Conservation (phyloP, 1,140 invertebrate genomes). For the Argopecten irradians region DNA sequence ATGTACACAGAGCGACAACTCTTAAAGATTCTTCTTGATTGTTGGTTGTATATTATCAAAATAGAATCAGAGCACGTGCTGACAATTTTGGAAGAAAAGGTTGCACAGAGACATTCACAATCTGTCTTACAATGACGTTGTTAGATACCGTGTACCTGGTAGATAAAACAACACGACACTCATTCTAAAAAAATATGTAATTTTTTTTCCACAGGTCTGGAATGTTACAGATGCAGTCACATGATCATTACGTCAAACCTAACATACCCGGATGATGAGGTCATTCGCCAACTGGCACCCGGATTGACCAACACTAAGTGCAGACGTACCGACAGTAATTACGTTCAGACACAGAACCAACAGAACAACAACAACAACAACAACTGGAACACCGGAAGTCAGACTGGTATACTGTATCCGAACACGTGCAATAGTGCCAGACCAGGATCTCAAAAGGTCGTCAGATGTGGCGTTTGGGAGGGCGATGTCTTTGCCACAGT, state of each 20-base stretch:
- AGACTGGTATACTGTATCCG: background rate
- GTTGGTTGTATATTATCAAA: background rate
- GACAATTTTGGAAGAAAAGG: too few relatives aligned
- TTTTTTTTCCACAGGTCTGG: background rate
- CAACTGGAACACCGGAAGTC: background rate
- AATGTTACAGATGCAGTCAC: background rate
- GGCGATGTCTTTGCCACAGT: background rate
- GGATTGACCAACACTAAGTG: background rate
- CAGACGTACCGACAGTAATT: background rate
- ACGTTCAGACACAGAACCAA: slow-evolving; percentile 5
- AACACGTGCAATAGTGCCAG: background rate
- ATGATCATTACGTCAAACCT: background rate
- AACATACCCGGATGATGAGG: slow-evolving; percentile 11
- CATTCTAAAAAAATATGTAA: background rate
- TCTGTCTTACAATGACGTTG: too few relatives aligned
- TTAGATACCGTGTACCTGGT: too few relatives aligned
- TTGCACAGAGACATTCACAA: too few relatives aligned
- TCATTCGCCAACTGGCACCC: background rate
- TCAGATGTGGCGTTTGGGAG: background rate
- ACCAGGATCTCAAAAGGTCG: background rate
- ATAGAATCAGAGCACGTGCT: background rate
- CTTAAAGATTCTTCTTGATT: too few relatives aligned
- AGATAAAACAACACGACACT: too few relatives aligned
- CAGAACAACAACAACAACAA: background rate
- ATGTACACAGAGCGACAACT: too few relatives aligned